A percentile compares a stretch with the other conserved stretches of the same genome.
Conservation (phyloP, 1,140 invertebrate species). For the Hypsibius dujardini region DNA sequence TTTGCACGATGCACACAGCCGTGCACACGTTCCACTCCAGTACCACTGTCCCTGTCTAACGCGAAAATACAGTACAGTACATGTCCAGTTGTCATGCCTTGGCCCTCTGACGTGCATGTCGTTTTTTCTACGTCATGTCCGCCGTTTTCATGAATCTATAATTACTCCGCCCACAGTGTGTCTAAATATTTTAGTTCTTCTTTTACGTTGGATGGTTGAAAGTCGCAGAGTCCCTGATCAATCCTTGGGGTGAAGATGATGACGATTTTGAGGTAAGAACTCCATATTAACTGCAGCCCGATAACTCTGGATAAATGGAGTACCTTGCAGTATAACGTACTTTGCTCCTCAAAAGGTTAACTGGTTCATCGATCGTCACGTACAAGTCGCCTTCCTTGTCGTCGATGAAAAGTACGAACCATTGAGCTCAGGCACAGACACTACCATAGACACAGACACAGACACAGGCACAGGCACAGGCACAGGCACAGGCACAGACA, state of each 20-base stretch:
- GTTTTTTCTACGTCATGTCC: too few species aligned
- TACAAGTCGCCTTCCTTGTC: slow-evolving; percentile 24
- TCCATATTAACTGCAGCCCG: not conserved
- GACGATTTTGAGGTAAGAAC: slow-evolving; percentile 38
- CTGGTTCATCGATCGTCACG: slow-evolving; percentile 69
- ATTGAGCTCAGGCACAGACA: slow-evolving; percentile 4
- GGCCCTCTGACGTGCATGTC: too few species aligned
- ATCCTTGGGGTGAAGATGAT: slow-evolving; percentile 38
- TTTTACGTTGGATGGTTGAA: slow-evolving; percentile 89
- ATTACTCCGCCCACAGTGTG: too few species aligned
- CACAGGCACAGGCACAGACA: too few species aligned
- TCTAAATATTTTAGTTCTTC: slow-evolving; percentile 50
- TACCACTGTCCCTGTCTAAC: too few species aligned
- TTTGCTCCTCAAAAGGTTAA: slow-evolving; percentile 33
- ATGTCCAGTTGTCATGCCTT: not conserved
- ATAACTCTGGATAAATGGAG: not conserved
- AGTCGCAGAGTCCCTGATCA: slow-evolving; percentile 33
- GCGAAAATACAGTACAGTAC: not conserved
- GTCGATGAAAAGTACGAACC: slow-evolving; percentile 25
- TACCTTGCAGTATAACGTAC: not conserved
- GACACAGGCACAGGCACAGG: too few species aligned
- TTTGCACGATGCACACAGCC: too few species aligned
- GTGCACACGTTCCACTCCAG: too few species aligned
- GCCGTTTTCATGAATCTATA: too few species aligned
- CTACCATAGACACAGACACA: slow-evolving; percentile 21